Conservation (phyloP, 2,888 invertebrate genomes). For the Eledona agricola region DNA sequence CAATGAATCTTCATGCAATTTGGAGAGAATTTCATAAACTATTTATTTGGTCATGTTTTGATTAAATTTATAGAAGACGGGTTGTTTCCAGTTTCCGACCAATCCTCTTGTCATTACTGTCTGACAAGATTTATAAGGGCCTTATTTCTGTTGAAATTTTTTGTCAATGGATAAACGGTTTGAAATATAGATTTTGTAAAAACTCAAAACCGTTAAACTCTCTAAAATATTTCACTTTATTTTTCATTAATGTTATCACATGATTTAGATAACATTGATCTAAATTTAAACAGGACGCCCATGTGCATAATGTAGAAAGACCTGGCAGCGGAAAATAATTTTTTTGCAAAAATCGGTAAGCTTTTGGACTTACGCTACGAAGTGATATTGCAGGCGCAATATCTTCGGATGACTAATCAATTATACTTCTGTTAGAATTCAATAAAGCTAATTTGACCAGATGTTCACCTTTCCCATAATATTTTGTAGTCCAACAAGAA, state of each 20-base stretch:
- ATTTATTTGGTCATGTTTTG: constrained; percentile 15
- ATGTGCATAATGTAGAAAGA: constrained; percentile 24
- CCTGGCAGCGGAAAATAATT: constrained; percentile 38
- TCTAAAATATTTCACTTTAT: constrained; percentile 2
- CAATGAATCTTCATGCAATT: constrained; percentile 1
- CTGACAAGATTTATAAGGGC: constrained; percentile 22
- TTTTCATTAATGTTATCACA: constrained; percentile 26
- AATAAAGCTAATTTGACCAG: no score
- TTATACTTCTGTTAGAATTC: constrained; percentile 18
- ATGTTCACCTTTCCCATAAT: no score
- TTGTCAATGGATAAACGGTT: constrained; percentile 24
- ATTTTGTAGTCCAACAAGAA: no score
- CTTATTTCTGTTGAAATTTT: constrained; percentile 16
- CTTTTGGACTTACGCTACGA: constrained; percentile 40
- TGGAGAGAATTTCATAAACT: background rate
- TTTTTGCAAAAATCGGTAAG: constrained; percentile 37
- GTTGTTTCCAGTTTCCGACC: constrained; percentile 25
- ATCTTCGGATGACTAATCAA: constrained; percentile 34
- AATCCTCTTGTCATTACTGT: constrained; percentile 21
- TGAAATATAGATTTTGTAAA: constrained; percentile 31
- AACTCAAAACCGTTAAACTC: constrained; percentile 9
- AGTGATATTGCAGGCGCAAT: constrained; percentile 37
- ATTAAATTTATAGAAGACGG: constrained; percentile 25
- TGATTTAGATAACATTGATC: constrained; percentile 17
- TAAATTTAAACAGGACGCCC: constrained; percentile 17